A percentile compares a stretch with the other conserved stretches of the same genome.
These are phyloP conservation scores for Morelia viridis DNA, from an alignment of 2,797 vertebrate species.

Conservation along the genomic window DNA sequence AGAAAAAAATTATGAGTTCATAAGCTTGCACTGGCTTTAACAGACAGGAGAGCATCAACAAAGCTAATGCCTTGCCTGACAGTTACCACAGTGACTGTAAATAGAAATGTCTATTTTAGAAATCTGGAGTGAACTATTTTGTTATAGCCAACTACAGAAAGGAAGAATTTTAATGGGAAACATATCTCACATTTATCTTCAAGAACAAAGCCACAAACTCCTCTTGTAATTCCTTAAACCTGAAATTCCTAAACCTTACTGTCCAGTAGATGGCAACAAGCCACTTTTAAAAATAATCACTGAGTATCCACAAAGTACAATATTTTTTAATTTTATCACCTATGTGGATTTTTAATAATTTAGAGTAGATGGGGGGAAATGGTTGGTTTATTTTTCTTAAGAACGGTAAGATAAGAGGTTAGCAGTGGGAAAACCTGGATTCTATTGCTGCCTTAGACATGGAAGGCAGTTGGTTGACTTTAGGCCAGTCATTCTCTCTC, in stretches of 20 bases:
- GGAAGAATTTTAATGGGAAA: background rate
- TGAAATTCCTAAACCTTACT: background rate
- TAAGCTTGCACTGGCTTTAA: background rate
- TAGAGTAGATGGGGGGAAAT: background rate
- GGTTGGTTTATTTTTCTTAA: background rate
- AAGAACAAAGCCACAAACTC: background rate
- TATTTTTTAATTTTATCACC: background rate
- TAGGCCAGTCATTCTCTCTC: background rate
- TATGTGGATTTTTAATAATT: background rate
- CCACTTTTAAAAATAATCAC: background rate
- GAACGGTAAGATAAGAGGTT: background rate
- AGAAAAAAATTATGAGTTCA: background rate
- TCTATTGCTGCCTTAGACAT: background rate
- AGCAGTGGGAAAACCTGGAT: background rate
- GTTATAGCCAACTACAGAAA: background rate
- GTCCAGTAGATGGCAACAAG: conserved; percentile 32
- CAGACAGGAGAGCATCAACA: background rate
- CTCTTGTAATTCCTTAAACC: background rate
- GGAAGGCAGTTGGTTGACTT: background rate
- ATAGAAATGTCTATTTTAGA: background rate
- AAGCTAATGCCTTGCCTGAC: background rate
- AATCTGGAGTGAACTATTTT: background rate
- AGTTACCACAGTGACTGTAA: background rate
- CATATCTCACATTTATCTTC: background rate
- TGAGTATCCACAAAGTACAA: background rate